Conservation (phyloP, 1,140 invertebrate species). For the Piezodorus guildinii region DNA sequence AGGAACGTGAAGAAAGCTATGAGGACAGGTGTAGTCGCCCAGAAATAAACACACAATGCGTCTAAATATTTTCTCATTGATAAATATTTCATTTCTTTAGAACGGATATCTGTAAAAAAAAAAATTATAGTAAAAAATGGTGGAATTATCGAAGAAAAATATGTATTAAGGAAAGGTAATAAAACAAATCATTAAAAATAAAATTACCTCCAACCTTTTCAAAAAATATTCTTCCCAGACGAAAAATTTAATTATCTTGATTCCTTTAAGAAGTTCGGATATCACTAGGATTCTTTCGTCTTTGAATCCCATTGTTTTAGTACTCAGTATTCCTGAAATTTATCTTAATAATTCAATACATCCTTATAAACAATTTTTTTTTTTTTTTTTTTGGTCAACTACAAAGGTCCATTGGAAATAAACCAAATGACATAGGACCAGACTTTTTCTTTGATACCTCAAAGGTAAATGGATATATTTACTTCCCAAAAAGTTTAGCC, state of each 20-base stretch:
- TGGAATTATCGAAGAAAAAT: slow-evolving; percentile 3
- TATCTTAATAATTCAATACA: background rate
- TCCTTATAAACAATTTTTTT: too few species aligned
- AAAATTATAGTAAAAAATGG: too few species aligned
- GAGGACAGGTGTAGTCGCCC: slow-evolving; percentile 95
- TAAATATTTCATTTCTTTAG: slow-evolving; percentile 61
- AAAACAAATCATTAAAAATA: too few species aligned
- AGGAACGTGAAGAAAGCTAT: slow-evolving; percentile 87
- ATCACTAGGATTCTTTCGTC: slow-evolving; percentile 81
- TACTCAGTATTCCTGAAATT: slow-evolving; percentile 52
- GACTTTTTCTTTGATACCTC: too few species aligned
- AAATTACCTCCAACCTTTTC: slow-evolving; percentile 42
- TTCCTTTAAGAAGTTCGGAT: slow-evolving; percentile 76
- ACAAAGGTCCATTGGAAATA: too few species aligned
- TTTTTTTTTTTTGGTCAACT: too few species aligned
- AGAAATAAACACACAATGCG: slow-evolving; percentile 97
- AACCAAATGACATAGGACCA: too few species aligned
- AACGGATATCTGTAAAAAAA: slow-evolving; percentile 48
- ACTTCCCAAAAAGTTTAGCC: too few species aligned
- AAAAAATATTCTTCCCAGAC: slow-evolving; percentile 88
- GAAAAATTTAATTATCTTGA: slow-evolving; percentile 82
- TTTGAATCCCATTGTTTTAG: slow-evolving; percentile 81
- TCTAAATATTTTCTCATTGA: slow-evolving; percentile 89
- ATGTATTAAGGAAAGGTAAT: too few species aligned
- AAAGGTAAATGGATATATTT: too few species aligned